phyloP scores from a whole-genome alignment of 2,113 vertebrate species.

The Aplodontia rufa region DNA sequence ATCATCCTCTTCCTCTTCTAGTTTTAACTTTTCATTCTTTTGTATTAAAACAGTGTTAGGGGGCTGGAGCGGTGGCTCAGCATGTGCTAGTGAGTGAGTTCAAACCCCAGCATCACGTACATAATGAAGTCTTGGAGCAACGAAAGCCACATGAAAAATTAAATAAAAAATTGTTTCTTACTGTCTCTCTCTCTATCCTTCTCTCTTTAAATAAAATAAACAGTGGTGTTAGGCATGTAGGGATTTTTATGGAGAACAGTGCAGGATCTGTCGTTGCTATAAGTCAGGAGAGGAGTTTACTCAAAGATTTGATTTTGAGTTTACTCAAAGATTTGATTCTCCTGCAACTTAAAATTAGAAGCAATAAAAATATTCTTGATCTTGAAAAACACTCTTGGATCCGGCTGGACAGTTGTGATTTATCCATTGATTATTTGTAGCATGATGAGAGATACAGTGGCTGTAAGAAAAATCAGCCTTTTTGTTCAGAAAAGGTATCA shows the following conservation, averaged over 20 bases:
- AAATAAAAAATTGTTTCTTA: too few species aligned
- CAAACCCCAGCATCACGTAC: too few species aligned
- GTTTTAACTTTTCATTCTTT: conserved; percentile 22
- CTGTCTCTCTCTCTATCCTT: too few species aligned
- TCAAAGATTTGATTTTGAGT: neutral
- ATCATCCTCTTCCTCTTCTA: neutral
- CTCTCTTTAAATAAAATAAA: too few species aligned
- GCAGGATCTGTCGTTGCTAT: neutral
- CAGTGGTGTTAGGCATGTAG: neutral
- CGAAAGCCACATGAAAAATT: too few species aligned
- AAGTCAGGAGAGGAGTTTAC: neutral
- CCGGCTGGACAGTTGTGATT: neutral
- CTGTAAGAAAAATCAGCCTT: neutral
- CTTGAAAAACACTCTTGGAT: neutral
- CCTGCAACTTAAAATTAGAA: neutral
- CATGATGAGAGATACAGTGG: neutral
- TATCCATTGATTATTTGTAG: conserved; percentile 1
- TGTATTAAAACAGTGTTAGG: neutral
- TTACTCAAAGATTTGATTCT: neutral
- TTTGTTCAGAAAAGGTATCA: neutral
- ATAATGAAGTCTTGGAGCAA: too few species aligned
- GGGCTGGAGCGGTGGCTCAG: too few species aligned
- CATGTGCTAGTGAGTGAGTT: too few species aligned
- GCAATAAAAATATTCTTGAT: neutral
- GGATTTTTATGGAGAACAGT: neutral